These are phyloP conservation scores for Triplophysa dalaica DNA, from an alignment of 2,113 vertebrate genomes.

Conservation along the genomic window DNA sequence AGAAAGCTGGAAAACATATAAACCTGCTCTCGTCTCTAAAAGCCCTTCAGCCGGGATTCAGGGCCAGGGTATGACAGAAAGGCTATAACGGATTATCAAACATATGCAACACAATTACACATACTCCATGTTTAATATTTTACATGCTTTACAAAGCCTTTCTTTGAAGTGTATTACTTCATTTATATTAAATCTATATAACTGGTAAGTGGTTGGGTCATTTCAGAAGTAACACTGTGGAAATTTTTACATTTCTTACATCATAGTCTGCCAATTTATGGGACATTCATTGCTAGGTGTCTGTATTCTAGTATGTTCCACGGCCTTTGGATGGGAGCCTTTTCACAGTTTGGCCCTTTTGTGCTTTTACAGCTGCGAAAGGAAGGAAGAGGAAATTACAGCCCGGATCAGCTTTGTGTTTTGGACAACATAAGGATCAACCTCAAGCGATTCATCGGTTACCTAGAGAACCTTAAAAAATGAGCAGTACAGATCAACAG, in stretches of 20 bases:
- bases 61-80: constrained; percentile 78
- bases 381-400: constrained; percentile 85
- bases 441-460: constrained; percentile 91
- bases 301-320: constrained; percentile 20
- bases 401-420: constrained; percentile 88
- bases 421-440: constrained; percentile 94
- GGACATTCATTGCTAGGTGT: not conserved
- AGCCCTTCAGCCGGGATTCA: constrained; percentile 89
- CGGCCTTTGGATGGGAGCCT: constrained; percentile 26
- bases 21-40: constrained; percentile 81
- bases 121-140: not conserved
- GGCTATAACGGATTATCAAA: not conserved
- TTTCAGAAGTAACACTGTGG: not conserved
- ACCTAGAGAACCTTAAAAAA: constrained; percentile 84
- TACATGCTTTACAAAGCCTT: not conserved
- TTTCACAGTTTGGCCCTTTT: constrained; percentile 29
- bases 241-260: not conserved
- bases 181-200: not conserved
- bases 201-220: not conserved
- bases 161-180: not conserved
- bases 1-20: constrained; percentile 82
- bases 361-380: constrained; percentile 82
- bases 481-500: constrained; percentile 36
- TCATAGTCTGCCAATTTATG: not conserved
- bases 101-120: not conserved